Evolutionary conservation across 2,797 vertebrate genomes (phyloP).

Genomic region (Steatocranus sp.): DNA sequence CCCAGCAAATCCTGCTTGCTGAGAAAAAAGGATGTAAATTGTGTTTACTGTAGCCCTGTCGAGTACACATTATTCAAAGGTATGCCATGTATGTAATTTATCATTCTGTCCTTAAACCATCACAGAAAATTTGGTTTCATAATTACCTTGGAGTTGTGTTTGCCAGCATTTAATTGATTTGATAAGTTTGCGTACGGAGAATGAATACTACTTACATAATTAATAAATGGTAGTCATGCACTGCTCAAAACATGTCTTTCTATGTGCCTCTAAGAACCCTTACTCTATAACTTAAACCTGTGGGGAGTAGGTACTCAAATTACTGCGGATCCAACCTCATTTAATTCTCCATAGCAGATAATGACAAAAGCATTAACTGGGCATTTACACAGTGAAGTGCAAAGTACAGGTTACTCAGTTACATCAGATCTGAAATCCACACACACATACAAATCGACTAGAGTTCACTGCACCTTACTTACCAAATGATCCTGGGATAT

Average conservation of each 20-base stretch:
- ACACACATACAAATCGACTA: not conserved
- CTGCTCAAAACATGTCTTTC: slow-evolving; percentile 4
- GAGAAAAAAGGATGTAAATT: slow-evolving; percentile 63
- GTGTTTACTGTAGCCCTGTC: slow-evolving; percentile 62
- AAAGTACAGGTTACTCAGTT: not conserved
- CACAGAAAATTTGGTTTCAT: slow-evolving; percentile 29
- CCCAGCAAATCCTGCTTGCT: slow-evolving; percentile 53
- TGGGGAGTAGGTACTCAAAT: slow-evolving; percentile 1
- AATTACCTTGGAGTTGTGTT: slow-evolving; percentile 35
- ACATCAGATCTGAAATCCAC: not conserved
- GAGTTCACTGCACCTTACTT: not conserved
- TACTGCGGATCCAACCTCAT: not conserved
- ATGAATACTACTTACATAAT: not conserved
- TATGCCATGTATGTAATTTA: slow-evolving; percentile 59
- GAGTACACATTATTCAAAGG: slow-evolving; percentile 62
- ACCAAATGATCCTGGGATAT: not conserved
- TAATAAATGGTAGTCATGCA: not conserved
- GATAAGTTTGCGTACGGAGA: slow-evolving; percentile 6
- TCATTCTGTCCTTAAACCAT: slow-evolving; percentile 44
- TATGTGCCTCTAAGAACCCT: not conserved
- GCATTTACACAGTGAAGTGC: not conserved
- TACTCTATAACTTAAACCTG: not conserved
- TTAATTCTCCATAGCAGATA: not conserved
- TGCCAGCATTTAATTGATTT: slow-evolving; percentile 36
- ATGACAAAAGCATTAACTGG: not conserved